Evolutionary conservation across 2,113 vertebrate species (phyloP).

Genomic region (Oncorhynchus clarkii): DNA sequence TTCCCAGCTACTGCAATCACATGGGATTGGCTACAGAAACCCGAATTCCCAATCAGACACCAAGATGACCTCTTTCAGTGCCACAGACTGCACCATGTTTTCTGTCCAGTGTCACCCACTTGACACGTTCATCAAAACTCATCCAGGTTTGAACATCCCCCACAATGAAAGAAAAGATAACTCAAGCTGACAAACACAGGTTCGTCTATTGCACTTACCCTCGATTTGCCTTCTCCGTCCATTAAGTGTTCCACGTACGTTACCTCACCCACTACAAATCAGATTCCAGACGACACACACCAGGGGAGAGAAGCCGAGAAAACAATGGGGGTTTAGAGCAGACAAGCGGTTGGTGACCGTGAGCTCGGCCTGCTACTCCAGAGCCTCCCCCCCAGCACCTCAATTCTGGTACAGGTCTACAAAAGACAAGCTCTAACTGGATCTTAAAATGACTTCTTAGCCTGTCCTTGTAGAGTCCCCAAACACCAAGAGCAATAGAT

Average conservation of each 20-base stretch:
- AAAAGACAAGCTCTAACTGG: conserved; percentile 68
- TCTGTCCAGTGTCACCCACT: conserved; percentile 42
- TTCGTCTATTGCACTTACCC: conserved; percentile 96
- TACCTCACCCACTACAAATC: conserved; percentile 99
- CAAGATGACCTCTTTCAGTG: conserved; percentile 61
- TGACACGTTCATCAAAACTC: conserved; percentile 52
- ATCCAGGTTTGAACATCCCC: conserved; percentile 61
- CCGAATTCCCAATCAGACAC: conserved; percentile 61
- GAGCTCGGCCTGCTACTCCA: conserved; percentile 91
- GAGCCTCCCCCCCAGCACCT: conserved; percentile 81
- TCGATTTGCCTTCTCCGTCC: conserved; percentile 99
- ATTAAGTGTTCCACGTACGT: conserved; percentile 99
- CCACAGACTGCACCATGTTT: conserved; percentile 56
- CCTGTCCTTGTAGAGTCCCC: conserved; percentile 67
- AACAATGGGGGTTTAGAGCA: conserved; percentile 99
- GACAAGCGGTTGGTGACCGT: conserved; percentile 90
- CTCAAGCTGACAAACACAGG: conserved; percentile 64
- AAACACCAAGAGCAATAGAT: conserved; percentile 64
- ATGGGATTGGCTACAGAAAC: conserved; percentile 21
- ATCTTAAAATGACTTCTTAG: conserved; percentile 64
- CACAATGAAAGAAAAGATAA: conserved; percentile 66
- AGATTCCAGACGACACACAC: conserved; percentile 99
- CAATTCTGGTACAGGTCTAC: conserved; percentile 94
- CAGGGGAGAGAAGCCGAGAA: conserved; percentile 99
- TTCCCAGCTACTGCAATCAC: conserved; percentile 45